These are phyloP conservation scores for Alviniconcha strummeri DNA, from an alignment of 2,888 invertebrate genomes.

Conservation along the genomic window DNA sequence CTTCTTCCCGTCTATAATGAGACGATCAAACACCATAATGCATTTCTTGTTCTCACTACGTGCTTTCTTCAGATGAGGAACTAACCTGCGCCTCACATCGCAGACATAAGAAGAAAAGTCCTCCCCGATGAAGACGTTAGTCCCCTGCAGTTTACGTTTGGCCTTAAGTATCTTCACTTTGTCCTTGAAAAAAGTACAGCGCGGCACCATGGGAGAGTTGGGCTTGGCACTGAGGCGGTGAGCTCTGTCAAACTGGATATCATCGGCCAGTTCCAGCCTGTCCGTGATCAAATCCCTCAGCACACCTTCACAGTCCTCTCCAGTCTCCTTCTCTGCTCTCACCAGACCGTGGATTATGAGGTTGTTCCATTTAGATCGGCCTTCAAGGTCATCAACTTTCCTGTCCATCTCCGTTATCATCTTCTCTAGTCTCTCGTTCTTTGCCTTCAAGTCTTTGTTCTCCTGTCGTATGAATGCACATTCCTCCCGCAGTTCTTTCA, in stretches of 20 bases:
- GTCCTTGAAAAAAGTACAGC: background rate
- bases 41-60: too few relatives aligned
- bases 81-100: background rate
- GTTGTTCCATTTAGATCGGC: background rate
- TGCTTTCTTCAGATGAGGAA: background rate
- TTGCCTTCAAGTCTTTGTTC: background rate
- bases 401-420: background rate
- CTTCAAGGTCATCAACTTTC: background rate
- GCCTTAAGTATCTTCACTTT: background rate
- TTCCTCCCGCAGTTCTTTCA: background rate
- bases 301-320: background rate
- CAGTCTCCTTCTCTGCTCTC: background rate
- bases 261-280: background rate
- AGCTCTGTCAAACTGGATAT: background rate
- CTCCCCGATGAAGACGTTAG: background rate
- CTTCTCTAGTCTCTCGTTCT: background rate
- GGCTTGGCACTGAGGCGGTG: background rate
- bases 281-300: background rate
- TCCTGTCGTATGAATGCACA: background rate
- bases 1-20: too few relatives aligned
- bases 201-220: background rate
- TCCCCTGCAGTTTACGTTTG: background rate
- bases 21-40: too few relatives aligned
- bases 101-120: background rate
- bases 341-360: slow-evolving; percentile 1